Percentiles rank a stretch among this genome's conserved stretches.
Evolutionary conservation across 1,140 invertebrate genomes (phyloP).

Genomic region (Carcinoscorpius rotundicauda): DNA sequence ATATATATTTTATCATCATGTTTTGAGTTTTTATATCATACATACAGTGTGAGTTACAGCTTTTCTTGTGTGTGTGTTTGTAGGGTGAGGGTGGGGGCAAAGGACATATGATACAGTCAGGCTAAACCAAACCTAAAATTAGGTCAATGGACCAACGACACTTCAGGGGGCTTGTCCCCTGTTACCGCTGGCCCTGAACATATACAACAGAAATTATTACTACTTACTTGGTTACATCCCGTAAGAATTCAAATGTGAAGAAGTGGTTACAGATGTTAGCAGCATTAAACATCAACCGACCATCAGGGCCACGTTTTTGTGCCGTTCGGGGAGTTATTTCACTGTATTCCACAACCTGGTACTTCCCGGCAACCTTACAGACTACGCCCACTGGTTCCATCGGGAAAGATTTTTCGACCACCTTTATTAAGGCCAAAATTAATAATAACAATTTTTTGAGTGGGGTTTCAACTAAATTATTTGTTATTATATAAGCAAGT

Average conservation of each 20-base stretch:
- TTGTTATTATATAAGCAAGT: not conserved
- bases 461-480: not conserved
- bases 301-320: slow-evolving; percentile 60
- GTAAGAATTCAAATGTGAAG: slow-evolving; percentile 77
- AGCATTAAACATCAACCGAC: slow-evolving; percentile 74
- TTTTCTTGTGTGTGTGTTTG: no score
- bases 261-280: slow-evolving; percentile 99
- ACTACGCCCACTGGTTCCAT: slow-evolving; percentile 91
- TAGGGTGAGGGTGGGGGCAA: no score
- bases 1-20: no score
- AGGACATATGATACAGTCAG: no score
- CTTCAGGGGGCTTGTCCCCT: no score
- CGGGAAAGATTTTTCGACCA: slow-evolving; percentile 81
- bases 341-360: slow-evolving; percentile 94
- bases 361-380: slow-evolving; percentile 73
- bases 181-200: no score
- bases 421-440: slow-evolving; percentile 34
- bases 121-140: no score
- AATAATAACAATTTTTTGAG: no score
- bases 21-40: no score
- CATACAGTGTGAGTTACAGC: no score
- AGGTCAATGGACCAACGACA: no score
- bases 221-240: slow-evolving; percentile 38
- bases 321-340: slow-evolving; percentile 83
- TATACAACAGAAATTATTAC: no score